Conservation (phyloP, 35 echinoderm and acorn worm genomes). For the Apostichopus californicus region DNA sequence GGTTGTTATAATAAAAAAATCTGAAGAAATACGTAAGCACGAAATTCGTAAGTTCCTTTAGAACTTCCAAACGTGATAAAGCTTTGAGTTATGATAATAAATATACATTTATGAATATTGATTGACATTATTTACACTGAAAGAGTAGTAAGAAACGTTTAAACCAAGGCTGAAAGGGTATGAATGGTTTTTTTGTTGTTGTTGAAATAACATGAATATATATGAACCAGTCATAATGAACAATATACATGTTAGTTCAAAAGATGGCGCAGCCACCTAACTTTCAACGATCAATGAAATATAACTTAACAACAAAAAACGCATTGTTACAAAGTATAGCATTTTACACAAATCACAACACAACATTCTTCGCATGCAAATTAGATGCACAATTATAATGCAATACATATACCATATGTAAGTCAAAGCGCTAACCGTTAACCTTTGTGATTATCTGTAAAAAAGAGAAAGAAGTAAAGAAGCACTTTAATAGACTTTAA, state of each 20-base stretch:
- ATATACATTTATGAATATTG: slow-evolving; percentile 31
- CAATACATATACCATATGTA: too few relatives aligned
- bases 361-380: too few relatives aligned
- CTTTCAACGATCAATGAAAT: neutral
- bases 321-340: too few relatives aligned
- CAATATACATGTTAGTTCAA: neutral
- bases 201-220: slow-evolving; percentile 16
- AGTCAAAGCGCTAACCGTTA: too few relatives aligned
- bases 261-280: slow-evolving; percentile 32
- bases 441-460: too few relatives aligned
- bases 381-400: too few relatives aligned
- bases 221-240: slow-evolving; percentile 35
- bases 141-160: slow-evolving; percentile 32
- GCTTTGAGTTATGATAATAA: slow-evolving; percentile 25
- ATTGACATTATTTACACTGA: slow-evolving; percentile 43
- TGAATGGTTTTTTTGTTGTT: slow-evolving; percentile 22
- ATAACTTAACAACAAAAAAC: too few relatives aligned
- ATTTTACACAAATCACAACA: too few relatives aligned
- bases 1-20: neutral
- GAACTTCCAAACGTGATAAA: slow-evolving; percentile 1
- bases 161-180: slow-evolving; percentile 17
- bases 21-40: neutral
- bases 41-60: neutral
- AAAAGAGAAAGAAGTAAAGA: too few relatives aligned
- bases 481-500: too few relatives aligned